Evolutionary conservation across 2,797 vertebrate species (phyloP).

Genomic region (Anguilla megastoma): DNA sequence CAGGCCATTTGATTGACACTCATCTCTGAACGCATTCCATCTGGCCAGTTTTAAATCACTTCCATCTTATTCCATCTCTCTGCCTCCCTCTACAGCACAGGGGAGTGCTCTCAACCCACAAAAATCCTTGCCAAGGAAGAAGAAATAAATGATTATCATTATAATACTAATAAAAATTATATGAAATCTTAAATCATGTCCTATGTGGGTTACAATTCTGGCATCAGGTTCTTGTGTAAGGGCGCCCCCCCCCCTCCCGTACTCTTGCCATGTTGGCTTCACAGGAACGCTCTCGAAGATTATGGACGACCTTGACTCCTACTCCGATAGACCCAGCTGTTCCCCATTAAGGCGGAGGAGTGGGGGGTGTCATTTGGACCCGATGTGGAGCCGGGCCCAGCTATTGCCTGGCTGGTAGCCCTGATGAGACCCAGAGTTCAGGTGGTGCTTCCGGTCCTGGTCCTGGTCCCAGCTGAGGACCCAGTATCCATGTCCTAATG

Average conservation of each 20-base stretch:
- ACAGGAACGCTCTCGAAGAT: neutral
- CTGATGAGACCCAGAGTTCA: neutral
- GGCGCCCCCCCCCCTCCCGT: neutral
- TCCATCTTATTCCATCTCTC: neutral
- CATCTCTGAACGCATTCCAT: neutral
- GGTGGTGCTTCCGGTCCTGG: neutral
- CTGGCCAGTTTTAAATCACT: neutral
- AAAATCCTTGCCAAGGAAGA: neutral
- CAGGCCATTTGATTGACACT: neutral
- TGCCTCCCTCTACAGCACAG: neutral
- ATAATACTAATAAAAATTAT: neutral
- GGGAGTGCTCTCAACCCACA: no score
- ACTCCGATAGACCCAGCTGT: neutral
- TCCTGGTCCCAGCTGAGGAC: neutral
- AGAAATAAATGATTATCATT: neutral
- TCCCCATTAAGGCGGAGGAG: neutral
- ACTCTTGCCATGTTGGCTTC: neutral
- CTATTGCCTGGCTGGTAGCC: neutral
- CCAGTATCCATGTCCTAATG: neutral
- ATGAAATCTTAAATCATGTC: neutral
- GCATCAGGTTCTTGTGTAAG: neutral
- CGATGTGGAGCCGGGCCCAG: neutral
- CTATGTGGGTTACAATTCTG: neutral
- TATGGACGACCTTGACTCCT: neutral
- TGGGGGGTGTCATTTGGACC: neutral